Base-by-base conservation (phyloP, 35 echinoderm and acorn worm genomes). In the Apostichopus japonicus region DNA sequence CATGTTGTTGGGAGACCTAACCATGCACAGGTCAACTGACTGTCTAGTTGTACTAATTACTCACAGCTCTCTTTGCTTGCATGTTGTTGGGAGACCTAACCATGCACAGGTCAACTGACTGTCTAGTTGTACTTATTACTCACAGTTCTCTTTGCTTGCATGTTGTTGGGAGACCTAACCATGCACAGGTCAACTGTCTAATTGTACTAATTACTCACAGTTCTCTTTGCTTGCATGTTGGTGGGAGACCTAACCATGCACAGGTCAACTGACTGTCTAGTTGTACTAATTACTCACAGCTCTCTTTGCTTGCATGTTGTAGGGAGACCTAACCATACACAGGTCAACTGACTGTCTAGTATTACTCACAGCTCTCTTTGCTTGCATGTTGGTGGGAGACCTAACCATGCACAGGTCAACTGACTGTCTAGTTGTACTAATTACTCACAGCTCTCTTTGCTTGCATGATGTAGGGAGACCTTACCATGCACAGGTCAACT, bases 401-500 rank as follows among this genome's bases (percentile, higher is more conserved):
- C 33, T 44, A 44, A 44, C 33, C 33, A 44, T 44, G 33, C 33
- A 44, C 33, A 44, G 33, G 33, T 44, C 33, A 4, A 44, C 33
- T 44, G 33, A 44, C 33, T 44, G 33, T 44, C 2, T 44, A 44
- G 16, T 5, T 1, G 0, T 52, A 87, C 62, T 14, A 90, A 10
- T 80, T 94, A 94, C 86, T 80, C 78, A 77, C 79, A 65, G 53
- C 51, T 90, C 17, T 79, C 72, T 58, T 24, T 53, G 54, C 14
- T 70, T 23, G 7, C 90, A 57, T 23, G 57, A n/a, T n/a, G n/a
- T 44, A 4, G 2, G 33, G 33, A 44, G 33, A 44, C 33, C 33
- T 44, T 4, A 44, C 33, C 33, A 44, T 44, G 33, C 33, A 44
- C 33, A 44, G 33, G 33, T 44, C 33, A 4, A 44, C 33, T 44